Percentiles rank a stretch among this genome's conserved stretches.
phyloP scores from a whole-genome alignment of 2,113 vertebrate genomes.

The Myrmecobius fasciatus region DNA sequence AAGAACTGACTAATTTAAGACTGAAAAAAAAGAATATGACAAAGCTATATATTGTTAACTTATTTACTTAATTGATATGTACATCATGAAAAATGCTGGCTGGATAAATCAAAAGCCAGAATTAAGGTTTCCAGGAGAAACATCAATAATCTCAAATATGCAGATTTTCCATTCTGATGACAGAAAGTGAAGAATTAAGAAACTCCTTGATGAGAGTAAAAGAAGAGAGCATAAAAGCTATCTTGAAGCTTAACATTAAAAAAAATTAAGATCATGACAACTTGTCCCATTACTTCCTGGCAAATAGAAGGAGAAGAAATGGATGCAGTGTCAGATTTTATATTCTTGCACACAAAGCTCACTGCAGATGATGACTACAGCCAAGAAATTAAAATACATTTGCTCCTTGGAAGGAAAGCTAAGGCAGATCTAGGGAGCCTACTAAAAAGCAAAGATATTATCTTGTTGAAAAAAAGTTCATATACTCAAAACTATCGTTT shows the following conservation, averaged over 20 bases:
- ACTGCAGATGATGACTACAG: not conserved
- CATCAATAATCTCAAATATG: not conserved
- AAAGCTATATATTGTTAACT: not conserved
- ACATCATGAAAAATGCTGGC: not conserved
- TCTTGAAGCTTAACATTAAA: not conserved
- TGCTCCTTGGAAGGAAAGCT: not conserved
- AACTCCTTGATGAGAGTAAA: not conserved
- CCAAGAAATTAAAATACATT: not conserved
- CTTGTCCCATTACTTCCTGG: not conserved
- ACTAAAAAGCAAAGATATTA: not conserved
- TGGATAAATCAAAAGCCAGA: not conserved
- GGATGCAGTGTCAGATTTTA: not conserved
- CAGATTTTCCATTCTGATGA: not conserved
- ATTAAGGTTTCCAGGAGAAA: not conserved
- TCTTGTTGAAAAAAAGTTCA: not conserved
- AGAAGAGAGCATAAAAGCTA: not conserved
- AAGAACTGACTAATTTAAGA: not conserved
- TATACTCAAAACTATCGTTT: not conserved
- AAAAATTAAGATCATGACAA: not conserved
- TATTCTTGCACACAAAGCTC: not conserved
- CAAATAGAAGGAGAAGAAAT: not conserved
- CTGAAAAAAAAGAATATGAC: not conserved
- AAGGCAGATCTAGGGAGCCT: not conserved
- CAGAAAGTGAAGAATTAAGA: not conserved
- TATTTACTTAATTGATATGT: not conserved